Evolutionary conservation across 2,113 vertebrate genomes (phyloP), one percentile per base, ranked within the genome.

Genomic region (Caracal caracal): DNA sequence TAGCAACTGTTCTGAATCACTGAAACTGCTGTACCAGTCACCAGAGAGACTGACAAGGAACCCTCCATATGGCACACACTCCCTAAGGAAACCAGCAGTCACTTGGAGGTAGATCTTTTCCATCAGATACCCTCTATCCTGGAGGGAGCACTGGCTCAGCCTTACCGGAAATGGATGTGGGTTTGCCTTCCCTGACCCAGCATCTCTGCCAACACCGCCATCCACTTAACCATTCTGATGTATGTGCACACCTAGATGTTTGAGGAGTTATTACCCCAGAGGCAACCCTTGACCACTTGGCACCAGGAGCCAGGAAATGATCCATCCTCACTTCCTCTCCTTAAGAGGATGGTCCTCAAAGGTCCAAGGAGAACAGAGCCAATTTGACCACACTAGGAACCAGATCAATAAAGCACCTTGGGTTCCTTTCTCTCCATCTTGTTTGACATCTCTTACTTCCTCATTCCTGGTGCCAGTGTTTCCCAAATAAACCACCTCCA

Each of bases 401-500:
- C 19, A 43, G 35, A 3, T 71, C 47, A 20, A 33, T 47, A 53
- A 90, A 85, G 8, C 59, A 83, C 28, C 11, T 43, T 59, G 33
- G 20, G 26, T 40, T 43, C 7, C 22, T 40, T 85, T 65, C 33
- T n/a, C 12, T 53, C 12, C 35, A 19, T 59, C 61, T 90, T 51
- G 15, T 66, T 33, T 90, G 73, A 35, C 0, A 2, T 37, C 91
- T 84, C 33, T 76, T 53, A 24, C 1, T 82, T 15, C 86, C 70
- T 87, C 30, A n/a, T 17, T 82, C 24, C n/a, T 35, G 33, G 56
- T 63, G 56, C 24, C 19, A 70, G 5, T 28, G 15, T 83, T 83
- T 96, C 75, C 61, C n/a, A 91, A 92, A 94, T 61, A 90, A 90
- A 88, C 33, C 28, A 84, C 26, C 19, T 80, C n/a, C 35, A 19